phyloP scores from a whole-genome alignment of 2,113 vertebrate genomes.

The Chelonoidis abingdonii region DNA sequence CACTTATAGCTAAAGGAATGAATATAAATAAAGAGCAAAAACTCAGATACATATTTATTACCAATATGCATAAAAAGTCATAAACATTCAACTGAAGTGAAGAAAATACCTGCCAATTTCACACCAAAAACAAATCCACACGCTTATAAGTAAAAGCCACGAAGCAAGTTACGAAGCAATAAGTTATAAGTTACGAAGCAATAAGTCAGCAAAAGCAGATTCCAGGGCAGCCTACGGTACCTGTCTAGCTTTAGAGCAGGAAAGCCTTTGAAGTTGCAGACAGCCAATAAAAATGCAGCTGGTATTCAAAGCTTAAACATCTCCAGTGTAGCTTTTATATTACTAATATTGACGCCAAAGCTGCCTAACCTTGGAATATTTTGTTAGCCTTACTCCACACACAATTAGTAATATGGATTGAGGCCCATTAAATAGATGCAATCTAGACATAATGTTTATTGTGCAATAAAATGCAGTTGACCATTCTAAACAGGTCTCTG shows the following conservation, averaged over 20 bases:
- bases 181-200: conserved; percentile 79
- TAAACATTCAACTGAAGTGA: not conserved
- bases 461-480: not conserved
- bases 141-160: conserved; percentile 64
- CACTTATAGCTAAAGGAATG: conserved; percentile 44
- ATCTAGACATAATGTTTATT: not conserved
- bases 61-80: not conserved
- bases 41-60: not conserved
- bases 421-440: not conserved
- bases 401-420: not conserved
- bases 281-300: conserved; percentile 83
- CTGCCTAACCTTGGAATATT: conserved; percentile 13
- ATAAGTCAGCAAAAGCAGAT: conserved; percentile 71
- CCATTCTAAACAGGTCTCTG: not conserved
- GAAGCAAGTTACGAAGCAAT: conserved; percentile 79
- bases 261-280: conserved; percentile 84
- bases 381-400: not conserved
- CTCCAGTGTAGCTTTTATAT: conserved; percentile 4
- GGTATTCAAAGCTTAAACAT: conserved; percentile 67
- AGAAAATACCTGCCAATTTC: not conserved
- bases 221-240: conserved; percentile 57
- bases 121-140: conserved; percentile 43
- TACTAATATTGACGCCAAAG: conserved; percentile 49
- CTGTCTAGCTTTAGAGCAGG: conserved; percentile 74
- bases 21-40: conserved; percentile 7